phyloP scores from a whole-genome alignment of 37 sponge, comb jelly and placozoan species.

The Beroe forskalii region DNA sequence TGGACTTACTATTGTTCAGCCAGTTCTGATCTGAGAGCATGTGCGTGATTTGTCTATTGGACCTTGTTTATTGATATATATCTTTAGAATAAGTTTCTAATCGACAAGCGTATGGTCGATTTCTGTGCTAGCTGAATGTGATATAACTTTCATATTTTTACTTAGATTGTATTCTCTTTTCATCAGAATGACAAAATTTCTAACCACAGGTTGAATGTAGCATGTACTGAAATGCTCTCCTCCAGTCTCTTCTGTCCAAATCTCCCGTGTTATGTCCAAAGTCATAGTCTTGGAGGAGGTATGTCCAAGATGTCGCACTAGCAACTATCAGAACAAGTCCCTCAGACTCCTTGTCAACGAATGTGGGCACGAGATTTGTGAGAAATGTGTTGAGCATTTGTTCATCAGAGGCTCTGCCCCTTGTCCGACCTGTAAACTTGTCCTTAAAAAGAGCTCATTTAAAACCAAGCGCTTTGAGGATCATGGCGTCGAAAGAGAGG shows the following conservation, averaged over 20 bases:
- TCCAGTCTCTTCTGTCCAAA: not conserved
- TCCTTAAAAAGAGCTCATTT: conserved; percentile 78
- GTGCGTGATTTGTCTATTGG: too few relatives aligned
- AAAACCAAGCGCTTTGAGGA: conserved; percentile 90
- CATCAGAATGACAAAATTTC: too few relatives aligned
- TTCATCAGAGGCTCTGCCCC: conserved; percentile 88
- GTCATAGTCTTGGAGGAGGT: conserved; percentile 73
- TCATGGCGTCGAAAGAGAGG: conserved; percentile 83
- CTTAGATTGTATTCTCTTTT: too few relatives aligned
- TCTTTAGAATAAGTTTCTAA: too few relatives aligned
- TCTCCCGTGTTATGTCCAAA: not conserved
- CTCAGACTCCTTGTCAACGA: conserved; percentile 90
- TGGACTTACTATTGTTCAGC: too few relatives aligned
- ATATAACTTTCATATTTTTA: too few relatives aligned
- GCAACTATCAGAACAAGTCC: conserved; percentile 86
- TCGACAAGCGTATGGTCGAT: too few relatives aligned
- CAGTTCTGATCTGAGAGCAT: too few relatives aligned
- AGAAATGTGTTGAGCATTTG: conserved; percentile 84
- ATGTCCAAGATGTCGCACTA: conserved; percentile 92
- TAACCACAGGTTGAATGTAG: too few relatives aligned
- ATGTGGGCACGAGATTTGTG: conserved; percentile 97
- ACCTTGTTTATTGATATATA: too few relatives aligned
- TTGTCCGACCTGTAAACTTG: conserved; percentile 84
- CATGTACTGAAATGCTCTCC: not conserved
- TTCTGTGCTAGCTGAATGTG: too few relatives aligned